Percentiles rank a stretch among this genome's conserved stretches.
Conservation (phyloP, 2,113 vertebrate genomes). For the Sakesphorus luctuosus region DNA sequence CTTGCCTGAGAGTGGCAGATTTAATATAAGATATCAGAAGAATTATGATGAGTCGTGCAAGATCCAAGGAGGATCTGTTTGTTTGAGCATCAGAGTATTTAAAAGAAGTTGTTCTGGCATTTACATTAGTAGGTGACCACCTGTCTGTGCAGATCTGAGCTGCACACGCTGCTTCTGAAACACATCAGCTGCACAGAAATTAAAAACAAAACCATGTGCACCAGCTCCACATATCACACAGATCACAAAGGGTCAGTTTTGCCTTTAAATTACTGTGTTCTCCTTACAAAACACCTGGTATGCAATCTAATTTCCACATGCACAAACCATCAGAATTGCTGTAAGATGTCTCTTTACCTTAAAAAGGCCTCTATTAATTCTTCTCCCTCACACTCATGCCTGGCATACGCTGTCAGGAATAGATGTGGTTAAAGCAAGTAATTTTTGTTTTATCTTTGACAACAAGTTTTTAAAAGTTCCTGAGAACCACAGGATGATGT, state of each 20-base stretch:
- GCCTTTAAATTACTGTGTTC: conserved; percentile 11
- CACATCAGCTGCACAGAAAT: neutral
- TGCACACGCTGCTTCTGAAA: neutral
- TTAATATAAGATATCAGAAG: conserved; percentile 1
- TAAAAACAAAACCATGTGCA: neutral
- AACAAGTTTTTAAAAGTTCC: conserved; percentile 4
- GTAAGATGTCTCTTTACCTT: conserved; percentile 1
- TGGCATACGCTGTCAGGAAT: neutral
- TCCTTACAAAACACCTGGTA: conserved; percentile 21
- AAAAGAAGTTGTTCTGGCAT: neutral
- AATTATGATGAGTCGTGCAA: neutral
- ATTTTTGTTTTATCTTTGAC: conserved; percentile 19
- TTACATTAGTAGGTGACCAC: neutral
- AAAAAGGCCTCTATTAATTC: neutral
- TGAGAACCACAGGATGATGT: neutral
- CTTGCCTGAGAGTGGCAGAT: neutral
- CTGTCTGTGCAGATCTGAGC: neutral
- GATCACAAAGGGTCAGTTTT: conserved; percentile 12
- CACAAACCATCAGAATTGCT: neutral
- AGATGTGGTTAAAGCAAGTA: neutral
- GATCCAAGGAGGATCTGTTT: neutral
- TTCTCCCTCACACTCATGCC: neutral
- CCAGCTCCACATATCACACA: neutral
- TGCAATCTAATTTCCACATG: neutral
- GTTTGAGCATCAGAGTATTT: neutral